These are phyloP conservation scores for Rutilus rutilus DNA, from an alignment of 2,113 vertebrate genomes.

Conservation along the genomic window DNA sequence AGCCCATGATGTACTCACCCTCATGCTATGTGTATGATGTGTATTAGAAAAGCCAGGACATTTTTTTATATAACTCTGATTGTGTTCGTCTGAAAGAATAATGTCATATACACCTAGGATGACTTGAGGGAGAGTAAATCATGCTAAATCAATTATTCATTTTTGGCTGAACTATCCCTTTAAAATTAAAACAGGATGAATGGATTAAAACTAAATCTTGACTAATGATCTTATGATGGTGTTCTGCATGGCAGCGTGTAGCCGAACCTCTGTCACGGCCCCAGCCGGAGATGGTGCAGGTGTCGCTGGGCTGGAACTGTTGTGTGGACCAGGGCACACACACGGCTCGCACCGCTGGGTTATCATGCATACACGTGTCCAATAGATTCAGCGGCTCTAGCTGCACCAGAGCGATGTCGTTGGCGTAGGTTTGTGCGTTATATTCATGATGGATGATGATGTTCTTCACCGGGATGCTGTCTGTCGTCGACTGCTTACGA, in stretches of 20 bases:
- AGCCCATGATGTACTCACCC: no score
- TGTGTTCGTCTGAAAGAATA: no score
- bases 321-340: conserved; percentile 89
- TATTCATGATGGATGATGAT: conserved; percentile 84
- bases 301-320: conserved; percentile 81
- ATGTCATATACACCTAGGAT: no score
- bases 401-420: conserved; percentile 92
- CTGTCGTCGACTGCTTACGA: neutral
- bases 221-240: no score
- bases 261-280: conserved; percentile 82
- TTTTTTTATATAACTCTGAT: no score
- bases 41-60: no score
- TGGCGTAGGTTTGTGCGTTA: conserved; percentile 77
- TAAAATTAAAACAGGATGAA: no score
- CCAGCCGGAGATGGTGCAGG: conserved; percentile 91
- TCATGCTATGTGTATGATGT: no score
- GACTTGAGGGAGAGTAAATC: no score
- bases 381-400: conserved; percentile 56
- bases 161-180: no score
- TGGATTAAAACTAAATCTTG: no score
- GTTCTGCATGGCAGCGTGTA: neutral
- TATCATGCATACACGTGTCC: conserved; percentile 64
- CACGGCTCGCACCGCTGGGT: conserved; percentile 73
- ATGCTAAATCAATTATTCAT: no score
- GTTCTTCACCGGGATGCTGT: conserved; percentile 64